A percentile compares a stretch with the other conserved stretches of the same genome.
Conservation (phyloP, 2,113 vertebrate genomes). For the Mola mola region DNA sequence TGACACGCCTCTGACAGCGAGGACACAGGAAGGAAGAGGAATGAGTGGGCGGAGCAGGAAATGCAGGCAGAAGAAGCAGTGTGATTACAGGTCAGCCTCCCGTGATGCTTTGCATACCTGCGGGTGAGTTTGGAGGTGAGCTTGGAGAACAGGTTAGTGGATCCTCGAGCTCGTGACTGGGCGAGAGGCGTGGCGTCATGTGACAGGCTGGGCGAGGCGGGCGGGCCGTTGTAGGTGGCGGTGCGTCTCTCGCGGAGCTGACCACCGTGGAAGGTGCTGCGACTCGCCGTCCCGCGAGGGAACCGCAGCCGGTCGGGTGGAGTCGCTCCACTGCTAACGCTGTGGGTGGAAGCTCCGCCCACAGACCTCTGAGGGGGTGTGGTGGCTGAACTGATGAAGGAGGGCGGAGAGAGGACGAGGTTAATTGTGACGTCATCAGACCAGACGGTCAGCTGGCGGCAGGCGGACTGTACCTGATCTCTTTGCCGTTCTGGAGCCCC, state of each 20-base stretch:
- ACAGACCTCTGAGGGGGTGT: slow-evolving; percentile 83
- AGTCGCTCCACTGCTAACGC: slow-evolving; percentile 88
- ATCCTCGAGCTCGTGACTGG: slow-evolving; percentile 78
- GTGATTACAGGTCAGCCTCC: background rate
- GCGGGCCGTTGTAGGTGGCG: slow-evolving; percentile 92
- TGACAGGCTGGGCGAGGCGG: slow-evolving; percentile 90
- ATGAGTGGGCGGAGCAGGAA: background rate
- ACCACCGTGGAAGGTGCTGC: slow-evolving; percentile 93
- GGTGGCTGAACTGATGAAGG: slow-evolving; percentile 45
- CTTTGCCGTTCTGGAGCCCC: slow-evolving; percentile 92
- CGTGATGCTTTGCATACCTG: slow-evolving; percentile 80
- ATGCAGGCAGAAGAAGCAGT: background rate
- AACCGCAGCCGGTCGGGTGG: slow-evolving; percentile 88
- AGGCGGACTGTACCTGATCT: slow-evolving; percentile 84
- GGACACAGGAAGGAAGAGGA: background rate
- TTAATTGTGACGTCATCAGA: background rate
- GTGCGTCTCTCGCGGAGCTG: slow-evolving; percentile 91
- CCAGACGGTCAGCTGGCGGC: background rate
- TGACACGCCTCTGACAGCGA: slow-evolving; percentile 31
- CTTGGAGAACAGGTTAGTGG: slow-evolving; percentile 92
- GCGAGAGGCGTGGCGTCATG: slow-evolving; percentile 88
- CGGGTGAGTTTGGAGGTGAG: slow-evolving; percentile 92
- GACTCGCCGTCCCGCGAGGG: slow-evolving; percentile 89
- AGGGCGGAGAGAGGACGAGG: background rate
- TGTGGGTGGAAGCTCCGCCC: slow-evolving; percentile 90